Evolutionary conservation across 2,888 invertebrate species (phyloP).

Genomic region (Chymomyza procnemis): DNA sequence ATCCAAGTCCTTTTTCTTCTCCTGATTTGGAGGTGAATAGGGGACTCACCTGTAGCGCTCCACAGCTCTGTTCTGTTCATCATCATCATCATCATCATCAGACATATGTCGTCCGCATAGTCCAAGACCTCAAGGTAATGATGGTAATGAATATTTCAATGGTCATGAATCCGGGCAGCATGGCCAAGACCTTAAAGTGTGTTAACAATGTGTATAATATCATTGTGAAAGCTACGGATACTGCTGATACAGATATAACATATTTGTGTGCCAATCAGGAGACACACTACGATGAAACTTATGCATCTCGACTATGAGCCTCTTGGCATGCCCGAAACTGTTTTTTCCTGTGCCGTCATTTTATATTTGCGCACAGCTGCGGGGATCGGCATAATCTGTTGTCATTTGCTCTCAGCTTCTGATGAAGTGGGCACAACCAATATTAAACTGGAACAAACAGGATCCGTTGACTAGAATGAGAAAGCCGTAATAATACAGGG

Average conservation of each 20-base stretch:
- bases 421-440: constrained; percentile 97
- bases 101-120: too few species aligned
- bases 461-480: constrained; percentile 95
- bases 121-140: too few species aligned
- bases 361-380: constrained; percentile 97
- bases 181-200: constrained; percentile 98
- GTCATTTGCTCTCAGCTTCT: constrained; percentile 93
- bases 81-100: too few species aligned
- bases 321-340: constrained; percentile 97
- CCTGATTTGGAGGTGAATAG: too few species aligned
- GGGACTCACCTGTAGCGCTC: too few species aligned
- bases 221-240: constrained; percentile 97
- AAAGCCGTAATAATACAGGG: constrained; percentile 96
- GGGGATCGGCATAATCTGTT: constrained; percentile 97
- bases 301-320: constrained; percentile 99
- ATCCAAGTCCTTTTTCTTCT: too few species aligned
- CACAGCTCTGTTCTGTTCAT: too few species aligned
- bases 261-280: constrained; percentile 98
- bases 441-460: constrained; percentile 94
- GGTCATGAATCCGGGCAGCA: constrained; percentile 97
- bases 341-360: constrained; percentile 98
- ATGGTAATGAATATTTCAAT: too few species aligned
- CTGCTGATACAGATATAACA: constrained; percentile 94
- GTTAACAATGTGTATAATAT: constrained; percentile 97
- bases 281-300: constrained; percentile 96